Evolutionary conservation across 2,888 invertebrate genomes (phyloP), one percentile per base, ranked within the genome.

Genomic region (Phaedon cochleariae): DNA sequence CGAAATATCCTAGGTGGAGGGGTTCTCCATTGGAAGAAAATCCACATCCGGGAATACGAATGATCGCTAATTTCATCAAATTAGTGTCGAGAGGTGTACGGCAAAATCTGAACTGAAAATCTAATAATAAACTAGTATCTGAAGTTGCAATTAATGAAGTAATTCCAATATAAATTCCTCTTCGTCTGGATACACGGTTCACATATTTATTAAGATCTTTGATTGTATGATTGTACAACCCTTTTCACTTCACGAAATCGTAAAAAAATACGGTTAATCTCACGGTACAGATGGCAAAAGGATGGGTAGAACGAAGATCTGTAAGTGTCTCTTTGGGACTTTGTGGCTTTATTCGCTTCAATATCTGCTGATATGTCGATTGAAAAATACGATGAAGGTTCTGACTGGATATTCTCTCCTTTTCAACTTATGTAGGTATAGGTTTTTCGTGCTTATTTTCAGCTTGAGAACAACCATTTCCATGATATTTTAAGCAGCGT

Each of bases 91-190:
- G 65, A 67, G 60, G 52, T 59, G 59, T 34, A 22, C 34, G 53
- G 61, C 54, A 54, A 18, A 70, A 76, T 67, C 73, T 71, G 74
- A 78, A 79, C 74, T 71, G 74, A 78, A 79, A 81, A 81, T 81
- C 80, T 80, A 81, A 81, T 81, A 81, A 81, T 81, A 80, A 80
- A 80, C 79, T 75, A 74, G 69, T 79, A 81, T 81, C 79, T 79
- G 79, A 78, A 80, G 80, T 80, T 77, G 77, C 77, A 79, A 79
- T 80, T 81, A 81, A 80, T 79, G 78, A 79, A 79, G 79, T 77
- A 77, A 77, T 81, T 81, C 79, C 81, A 80, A 82, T 81, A 82
- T 81, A 79, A 80, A 82, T 81, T 82, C 80, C 81, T 74, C 74
- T 71, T 12, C 77, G 77, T 79, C 79, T 79, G 77, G 77, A 77